Percentiles rank a stretch among this genome's conserved stretches.
phyloP scores from a whole-genome alignment of 2,888 invertebrate species.

The Hymenopus coronatus region DNA sequence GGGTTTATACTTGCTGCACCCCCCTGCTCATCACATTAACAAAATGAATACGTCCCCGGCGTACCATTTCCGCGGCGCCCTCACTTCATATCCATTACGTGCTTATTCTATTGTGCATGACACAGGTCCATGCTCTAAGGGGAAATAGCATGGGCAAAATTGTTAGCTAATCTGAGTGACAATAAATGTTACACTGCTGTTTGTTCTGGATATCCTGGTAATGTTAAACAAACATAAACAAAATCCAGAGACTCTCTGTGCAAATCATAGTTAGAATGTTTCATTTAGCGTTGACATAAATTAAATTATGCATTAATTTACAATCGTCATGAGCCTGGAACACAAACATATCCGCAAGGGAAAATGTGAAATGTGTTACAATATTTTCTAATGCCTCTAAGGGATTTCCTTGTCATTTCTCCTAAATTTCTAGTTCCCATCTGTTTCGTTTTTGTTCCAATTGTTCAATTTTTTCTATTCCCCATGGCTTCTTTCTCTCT shows the following conservation, averaged over 20 bases:
- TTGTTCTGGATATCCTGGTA: neutral
- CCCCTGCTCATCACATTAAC: neutral
- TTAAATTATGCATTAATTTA: neutral
- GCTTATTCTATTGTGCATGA: neutral
- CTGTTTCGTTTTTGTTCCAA: neutral
- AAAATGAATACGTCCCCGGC: neutral
- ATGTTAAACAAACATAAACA: neutral
- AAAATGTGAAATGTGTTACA: neutral
- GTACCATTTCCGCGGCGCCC: neutral
- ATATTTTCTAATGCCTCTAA: neutral
- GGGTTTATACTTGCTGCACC: neutral
- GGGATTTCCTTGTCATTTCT: neutral
- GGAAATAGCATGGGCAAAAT: neutral
- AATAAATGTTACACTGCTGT: neutral
- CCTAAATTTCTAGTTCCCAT: neutral
- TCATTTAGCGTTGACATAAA: neutral
- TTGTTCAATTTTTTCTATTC: no score
- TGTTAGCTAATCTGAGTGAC: neutral
- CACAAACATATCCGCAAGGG: neutral
- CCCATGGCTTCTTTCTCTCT: no score
- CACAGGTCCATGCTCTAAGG: neutral
- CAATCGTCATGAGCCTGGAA: neutral
- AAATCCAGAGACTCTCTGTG: neutral
- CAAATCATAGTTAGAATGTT: neutral
- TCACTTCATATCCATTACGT: neutral